Evolutionary conservation across 2,797 vertebrate genomes (phyloP), one percentile per base, ranked within the genome.

Genomic region (Pipistrellus nathusii): DNA sequence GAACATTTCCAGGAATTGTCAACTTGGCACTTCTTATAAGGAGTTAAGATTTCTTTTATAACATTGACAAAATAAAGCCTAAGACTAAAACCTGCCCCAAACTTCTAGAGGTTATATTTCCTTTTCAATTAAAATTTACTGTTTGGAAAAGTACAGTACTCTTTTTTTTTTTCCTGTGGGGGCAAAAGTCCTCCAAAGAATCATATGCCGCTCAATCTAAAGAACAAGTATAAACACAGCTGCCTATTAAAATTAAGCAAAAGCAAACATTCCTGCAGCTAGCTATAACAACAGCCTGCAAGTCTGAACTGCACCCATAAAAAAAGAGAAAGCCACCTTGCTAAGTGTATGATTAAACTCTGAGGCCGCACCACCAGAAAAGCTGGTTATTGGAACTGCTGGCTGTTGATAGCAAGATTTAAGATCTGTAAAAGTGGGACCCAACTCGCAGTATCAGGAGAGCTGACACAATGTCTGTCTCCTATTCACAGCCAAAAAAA

Each of bases 1-100:
- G 95, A 94, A 88, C 93, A 97, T 83, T 96, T 97, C 97, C 96
- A 97, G 97, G 96, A 97, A 97, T 72, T 96, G 90, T 94, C 96
- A 92, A 86, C 83, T 92, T 97, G 96, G 93, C 86, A 93, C 73
- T 87, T 96, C 94, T 90, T 53, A 92, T 62, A 85, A 93, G 64
- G 88, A 94, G 88, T 95, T 91, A 93, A 93, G 86, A 81, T 93
- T 94, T 92, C 64, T 93, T 94, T 96, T 90, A 57, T 53, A 55
- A 84, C 72, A 51, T 85, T 81, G 91, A 94, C 85, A 95, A 96
- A 96, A 93, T 89, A 95, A 94, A 96, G 77, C 72, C 62, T 51
- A 82, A 13, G 57, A 91, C 57, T 72, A 64, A 94, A 96, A 91
- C 41, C 38, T 91, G 71, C 59, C 80, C 81, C 14, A 55, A 91